These are phyloP conservation scores for Torymus texanus DNA, from an alignment of 2,888 invertebrate genomes.

Conservation along the genomic window DNA sequence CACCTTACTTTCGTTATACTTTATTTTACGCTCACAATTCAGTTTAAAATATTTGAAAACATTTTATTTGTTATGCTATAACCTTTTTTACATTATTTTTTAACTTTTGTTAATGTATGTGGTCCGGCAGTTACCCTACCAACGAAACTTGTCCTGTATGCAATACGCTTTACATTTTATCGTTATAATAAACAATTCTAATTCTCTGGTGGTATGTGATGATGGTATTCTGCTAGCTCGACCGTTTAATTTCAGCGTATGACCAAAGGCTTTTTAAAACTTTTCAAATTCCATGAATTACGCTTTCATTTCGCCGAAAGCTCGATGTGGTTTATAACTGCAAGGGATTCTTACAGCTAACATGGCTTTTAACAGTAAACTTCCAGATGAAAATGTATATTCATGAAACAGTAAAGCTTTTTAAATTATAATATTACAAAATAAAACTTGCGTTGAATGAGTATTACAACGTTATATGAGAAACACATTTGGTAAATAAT, in stretches of 20 bases:
- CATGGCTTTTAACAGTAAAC: constrained; percentile 21
- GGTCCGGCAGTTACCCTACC: no score
- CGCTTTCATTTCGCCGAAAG: constrained; percentile 28
- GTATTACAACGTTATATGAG: background rate
- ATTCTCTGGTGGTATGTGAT: background rate
- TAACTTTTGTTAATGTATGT: no score
- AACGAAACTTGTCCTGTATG: no score
- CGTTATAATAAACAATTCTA: background rate
- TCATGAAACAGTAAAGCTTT: background rate
- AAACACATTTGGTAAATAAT: no score
- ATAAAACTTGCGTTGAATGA: background rate
- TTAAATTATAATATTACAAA: background rate
- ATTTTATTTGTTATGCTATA: no score
- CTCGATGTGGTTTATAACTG: background rate
- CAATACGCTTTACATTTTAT: background rate
- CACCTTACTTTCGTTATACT: no score
- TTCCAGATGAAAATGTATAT: constrained; percentile 4
- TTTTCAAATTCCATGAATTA: constrained; percentile 30
- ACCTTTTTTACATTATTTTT: no score
- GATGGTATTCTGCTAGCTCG: background rate
- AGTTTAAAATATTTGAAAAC: no score
- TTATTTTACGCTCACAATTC: no score
- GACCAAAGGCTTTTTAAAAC: constrained; percentile 15
- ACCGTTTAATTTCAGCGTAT: constrained; percentile 20
- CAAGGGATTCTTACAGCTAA: constrained; percentile 3